Evolutionary conservation across 2,113 vertebrate species (phyloP).

Genomic region (Platichthys flesus): DNA sequence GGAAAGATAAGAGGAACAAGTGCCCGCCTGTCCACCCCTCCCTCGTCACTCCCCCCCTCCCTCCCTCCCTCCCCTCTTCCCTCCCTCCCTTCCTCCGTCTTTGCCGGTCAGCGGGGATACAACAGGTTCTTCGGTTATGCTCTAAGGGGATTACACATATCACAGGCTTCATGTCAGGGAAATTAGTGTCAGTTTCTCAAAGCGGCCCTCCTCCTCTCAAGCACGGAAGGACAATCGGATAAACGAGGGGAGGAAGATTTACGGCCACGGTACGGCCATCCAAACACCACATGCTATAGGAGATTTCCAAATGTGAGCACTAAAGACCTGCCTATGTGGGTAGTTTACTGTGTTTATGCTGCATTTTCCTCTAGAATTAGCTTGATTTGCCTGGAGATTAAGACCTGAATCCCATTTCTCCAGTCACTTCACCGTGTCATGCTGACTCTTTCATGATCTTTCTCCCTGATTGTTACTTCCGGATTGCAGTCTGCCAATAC

Average conservation of each 20-base stretch:
- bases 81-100: background rate
- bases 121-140: conserved; percentile 55
- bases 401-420: background rate
- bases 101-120: conserved; percentile 46
- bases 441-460: conserved; percentile 36
- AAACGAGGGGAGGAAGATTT: conserved; percentile 24
- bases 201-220: conserved; percentile 40
- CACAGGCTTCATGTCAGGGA: conserved; percentile 66
- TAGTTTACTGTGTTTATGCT: background rate
- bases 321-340: background rate
- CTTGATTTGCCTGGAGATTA: background rate
- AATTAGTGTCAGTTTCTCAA: conserved; percentile 64
- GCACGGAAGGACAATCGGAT: conserved; percentile 54
- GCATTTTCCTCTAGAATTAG: background rate
- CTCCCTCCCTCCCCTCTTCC: too few relatives aligned
- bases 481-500: conserved; percentile 34
- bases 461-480: background rate
- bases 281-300: background rate
- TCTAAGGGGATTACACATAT: conserved; percentile 73
- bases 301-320: background rate
- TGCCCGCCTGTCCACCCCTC: background rate
- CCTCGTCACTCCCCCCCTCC: background rate
- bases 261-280: background rate
- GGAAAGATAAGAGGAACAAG: conserved; percentile 21
- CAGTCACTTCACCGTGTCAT: background rate